Evolutionary conservation across 23 tunicate species (phyloP), one percentile per base, ranked within the genome.

Genomic region (Ciona savignyi): DNA sequence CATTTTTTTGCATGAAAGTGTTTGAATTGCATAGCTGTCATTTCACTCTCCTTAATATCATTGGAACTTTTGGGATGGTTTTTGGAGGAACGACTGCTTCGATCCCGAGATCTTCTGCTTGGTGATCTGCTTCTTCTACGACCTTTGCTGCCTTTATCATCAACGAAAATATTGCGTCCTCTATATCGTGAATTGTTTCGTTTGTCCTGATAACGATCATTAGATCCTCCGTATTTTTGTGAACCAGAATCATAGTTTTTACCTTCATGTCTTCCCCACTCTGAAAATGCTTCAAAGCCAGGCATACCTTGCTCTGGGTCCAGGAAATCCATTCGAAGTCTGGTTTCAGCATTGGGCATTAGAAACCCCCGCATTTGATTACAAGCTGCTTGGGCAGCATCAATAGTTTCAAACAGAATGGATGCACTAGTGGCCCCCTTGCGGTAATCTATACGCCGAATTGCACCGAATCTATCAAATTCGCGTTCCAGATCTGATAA

Each of bases 401-500:
- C 97, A 42, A 79, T 79, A 24, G 79, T 78, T 70, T 90, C 97
- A 90, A 78, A 90, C 77, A 79, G 63, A 69, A 90, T 90, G 9
- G 89, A 68, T n/a, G 97, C 90, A 70, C 6, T 71, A 15, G 65
- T 81, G 25, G 81, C 83, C 19, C 90, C 97, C 42, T 68, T 69
- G 30, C 70, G 71, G 75, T 78, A 90, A 49, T 90, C 97, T 21
- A 95, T 95, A 29, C 79, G 77, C 0, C 80, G 81, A 63, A 95
- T 95, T 20, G 95, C 76, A 60, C 99, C 99, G 75, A 87, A 95
- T 63, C 89, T 70, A 34, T 90, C 89, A 72, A 90, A 95, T 83
- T 87, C 99, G 24, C 86, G 32, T 63, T 95, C 90, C 23, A 95
- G 56, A 25, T 81, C 85, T n/a, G 66, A 70, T 26, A 80, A 60